A percentile compares a stretch with the other conserved stretches of the same genome.
Conservation (phyloP, 2,888 invertebrate genomes). For the Eilema sororculum region DNA sequence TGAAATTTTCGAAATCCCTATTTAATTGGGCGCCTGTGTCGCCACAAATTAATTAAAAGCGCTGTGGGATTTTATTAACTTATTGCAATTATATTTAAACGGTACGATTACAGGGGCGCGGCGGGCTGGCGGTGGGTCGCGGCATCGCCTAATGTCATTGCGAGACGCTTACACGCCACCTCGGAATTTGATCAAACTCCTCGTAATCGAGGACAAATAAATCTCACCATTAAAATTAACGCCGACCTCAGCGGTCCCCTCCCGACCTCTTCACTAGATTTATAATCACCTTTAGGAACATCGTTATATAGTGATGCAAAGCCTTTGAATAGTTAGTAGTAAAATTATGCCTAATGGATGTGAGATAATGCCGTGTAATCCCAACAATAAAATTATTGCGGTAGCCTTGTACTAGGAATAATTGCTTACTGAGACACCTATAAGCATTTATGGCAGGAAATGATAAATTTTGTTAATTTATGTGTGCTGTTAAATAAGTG, state of each 20-base stretch:
- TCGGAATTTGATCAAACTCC: constrained; percentile 78
- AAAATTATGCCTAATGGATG: constrained; percentile 62
- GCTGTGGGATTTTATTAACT: constrained; percentile 81
- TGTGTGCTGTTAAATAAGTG: background rate
- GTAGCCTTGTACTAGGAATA: constrained; percentile 47
- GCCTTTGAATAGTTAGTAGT: constrained; percentile 67
- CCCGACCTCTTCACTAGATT: constrained; percentile 80
- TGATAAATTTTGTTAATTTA: constrained; percentile 31
- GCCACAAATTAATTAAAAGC: constrained; percentile 82
- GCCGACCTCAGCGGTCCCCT: constrained; percentile 68
- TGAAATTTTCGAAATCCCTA: constrained; percentile 74
- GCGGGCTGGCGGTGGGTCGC: constrained; percentile 50
- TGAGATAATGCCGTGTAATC: constrained; percentile 61
- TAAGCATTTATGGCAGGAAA: constrained; percentile 38
- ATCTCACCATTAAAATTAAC: constrained; percentile 82
- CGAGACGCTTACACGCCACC: constrained; percentile 64
- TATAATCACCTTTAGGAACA: constrained; percentile 77
- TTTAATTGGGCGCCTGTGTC: constrained; percentile 78
- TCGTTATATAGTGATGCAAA: constrained; percentile 64
- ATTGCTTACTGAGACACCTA: constrained; percentile 39
- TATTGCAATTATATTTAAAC: constrained; percentile 84
- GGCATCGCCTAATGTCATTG: constrained; percentile 65
- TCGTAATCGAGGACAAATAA: constrained; percentile 80
- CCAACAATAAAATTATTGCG: constrained; percentile 60
- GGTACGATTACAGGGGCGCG: constrained; percentile 70